phyloP scores from a whole-genome alignment of 1,140 invertebrate species.

The Steinernema khuongi region DNA sequence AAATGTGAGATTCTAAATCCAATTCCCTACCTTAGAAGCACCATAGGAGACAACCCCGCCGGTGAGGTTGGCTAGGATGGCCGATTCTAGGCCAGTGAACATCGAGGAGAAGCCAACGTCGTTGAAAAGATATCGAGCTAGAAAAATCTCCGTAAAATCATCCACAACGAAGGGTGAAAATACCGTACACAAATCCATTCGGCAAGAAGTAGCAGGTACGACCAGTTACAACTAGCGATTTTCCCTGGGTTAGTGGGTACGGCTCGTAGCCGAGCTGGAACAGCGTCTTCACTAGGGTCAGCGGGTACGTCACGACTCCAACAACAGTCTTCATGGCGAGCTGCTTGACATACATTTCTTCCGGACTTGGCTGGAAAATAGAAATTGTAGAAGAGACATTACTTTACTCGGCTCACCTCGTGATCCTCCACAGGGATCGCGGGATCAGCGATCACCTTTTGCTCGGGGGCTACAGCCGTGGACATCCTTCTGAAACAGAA shows the following conservation, averaged over 20 bases:
- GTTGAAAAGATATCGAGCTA: constrained; percentile 39
- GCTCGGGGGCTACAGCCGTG: too few species aligned
- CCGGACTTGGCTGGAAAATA: too few species aligned
- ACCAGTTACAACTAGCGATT: constrained; percentile 38
- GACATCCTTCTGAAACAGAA: too few species aligned
- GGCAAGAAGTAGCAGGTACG: constrained; percentile 44
- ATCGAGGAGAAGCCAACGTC: constrained; percentile 35
- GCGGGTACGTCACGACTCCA: constrained; percentile 34
- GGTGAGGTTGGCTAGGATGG: constrained; percentile 25
- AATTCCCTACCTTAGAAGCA: constrained; percentile 20
- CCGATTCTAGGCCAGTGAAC: constrained; percentile 41
- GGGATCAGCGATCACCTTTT: too few species aligned
- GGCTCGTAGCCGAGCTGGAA: constrained; percentile 51
- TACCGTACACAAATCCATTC: constrained; percentile 45
- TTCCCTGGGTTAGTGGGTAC: constrained; percentile 43
- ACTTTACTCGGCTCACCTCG: too few species aligned
- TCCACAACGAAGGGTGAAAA: constrained; percentile 22
- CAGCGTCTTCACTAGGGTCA: constrained; percentile 46
- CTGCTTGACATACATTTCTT: constrained; percentile 27
- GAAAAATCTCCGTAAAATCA: not conserved
- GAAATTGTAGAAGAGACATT: too few species aligned
- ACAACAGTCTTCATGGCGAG: constrained; percentile 37
- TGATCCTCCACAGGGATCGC: too few species aligned
- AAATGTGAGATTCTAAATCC: constrained; percentile 18
- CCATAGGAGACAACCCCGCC: constrained; percentile 22